Conservation (phyloP, 2,113 vertebrate genomes). For the Alligator sinensis region DNA sequence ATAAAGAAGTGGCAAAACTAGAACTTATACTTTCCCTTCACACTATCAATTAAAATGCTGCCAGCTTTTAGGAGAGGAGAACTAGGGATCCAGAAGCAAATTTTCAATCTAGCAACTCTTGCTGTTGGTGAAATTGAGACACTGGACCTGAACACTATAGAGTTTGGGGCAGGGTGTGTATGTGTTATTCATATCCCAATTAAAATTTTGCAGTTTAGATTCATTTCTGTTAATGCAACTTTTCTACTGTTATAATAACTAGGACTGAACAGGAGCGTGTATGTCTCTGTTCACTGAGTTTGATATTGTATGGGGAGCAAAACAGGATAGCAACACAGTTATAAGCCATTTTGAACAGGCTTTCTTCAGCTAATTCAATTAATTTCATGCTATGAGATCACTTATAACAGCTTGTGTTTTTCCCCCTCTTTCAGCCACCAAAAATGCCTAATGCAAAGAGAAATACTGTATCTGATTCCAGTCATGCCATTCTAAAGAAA, state of each 20-base stretch:
- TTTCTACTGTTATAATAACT: not conserved
- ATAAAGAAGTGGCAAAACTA: not conserved
- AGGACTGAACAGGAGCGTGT: not conserved
- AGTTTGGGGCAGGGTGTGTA: not conserved
- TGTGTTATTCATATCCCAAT: not conserved
- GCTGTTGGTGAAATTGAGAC: not conserved
- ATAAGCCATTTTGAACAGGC: slow-evolving; percentile 11
- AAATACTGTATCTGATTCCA: slow-evolving; percentile 37
- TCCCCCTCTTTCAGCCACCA: not conserved
- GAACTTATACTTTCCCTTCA: not conserved
- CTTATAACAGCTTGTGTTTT: not conserved
- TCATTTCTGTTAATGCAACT: not conserved
- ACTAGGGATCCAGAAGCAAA: not conserved
- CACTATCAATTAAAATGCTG: not conserved
- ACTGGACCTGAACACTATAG: not conserved
- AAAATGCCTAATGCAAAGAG: slow-evolving; percentile 56
- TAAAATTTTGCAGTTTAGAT: not conserved
- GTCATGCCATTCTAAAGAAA: slow-evolving; percentile 56
- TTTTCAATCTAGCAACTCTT: not conserved
- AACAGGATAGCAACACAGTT: not conserved
- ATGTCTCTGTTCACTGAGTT: not conserved
- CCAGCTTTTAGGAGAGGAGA: not conserved
- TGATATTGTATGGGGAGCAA: not conserved
- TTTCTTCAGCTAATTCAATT: slow-evolving; percentile 27
- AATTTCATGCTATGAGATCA: slow-evolving; percentile 4